Conservation (phyloP, 2,888 invertebrate genomes). For the Villa cingulata region DNA sequence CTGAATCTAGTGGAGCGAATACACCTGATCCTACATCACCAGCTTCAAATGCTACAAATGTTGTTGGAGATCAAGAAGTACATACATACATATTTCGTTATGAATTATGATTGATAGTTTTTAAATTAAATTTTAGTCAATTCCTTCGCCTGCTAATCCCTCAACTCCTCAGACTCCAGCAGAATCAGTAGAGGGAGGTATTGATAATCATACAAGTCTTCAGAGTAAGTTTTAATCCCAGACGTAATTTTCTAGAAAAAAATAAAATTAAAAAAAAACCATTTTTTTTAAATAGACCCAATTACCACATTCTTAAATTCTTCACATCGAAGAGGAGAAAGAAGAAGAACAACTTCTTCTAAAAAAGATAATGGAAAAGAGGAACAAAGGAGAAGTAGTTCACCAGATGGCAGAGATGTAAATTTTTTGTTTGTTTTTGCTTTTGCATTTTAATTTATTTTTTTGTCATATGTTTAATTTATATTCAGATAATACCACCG, state of each 20-base stretch:
- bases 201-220: conserved; percentile 8
- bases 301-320: conserved; percentile 3
- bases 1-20: conserved; percentile 56
- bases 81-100: too few species aligned
- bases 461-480: conserved; percentile 4
- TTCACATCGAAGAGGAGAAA: conserved; percentile 23
- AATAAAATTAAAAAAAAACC: not conserved
- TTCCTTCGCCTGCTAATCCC: conserved; percentile 31
- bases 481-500: conserved; percentile 49
- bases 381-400: conserved; percentile 36
- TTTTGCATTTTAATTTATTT: too few species aligned
- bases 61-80: conserved; percentile 31
- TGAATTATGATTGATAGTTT: too few species aligned
- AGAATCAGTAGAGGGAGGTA: conserved; percentile 21
- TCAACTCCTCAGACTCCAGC: conserved; percentile 23
- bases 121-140: conserved; percentile 21
- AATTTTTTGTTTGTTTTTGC: conserved; percentile 12
- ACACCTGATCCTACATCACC: conserved; percentile 61
- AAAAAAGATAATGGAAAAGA: conserved; percentile 27
- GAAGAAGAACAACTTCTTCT: conserved; percentile 32
- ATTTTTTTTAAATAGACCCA: not conserved
- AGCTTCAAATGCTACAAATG: conserved; percentile 27
- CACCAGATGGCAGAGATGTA: conserved; percentile 39
- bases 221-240: conserved; percentile 7
- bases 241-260: too few species aligned